phyloP scores from a whole-genome alignment of 2,113 vertebrate species.

The Xiphophorus couchianus region DNA sequence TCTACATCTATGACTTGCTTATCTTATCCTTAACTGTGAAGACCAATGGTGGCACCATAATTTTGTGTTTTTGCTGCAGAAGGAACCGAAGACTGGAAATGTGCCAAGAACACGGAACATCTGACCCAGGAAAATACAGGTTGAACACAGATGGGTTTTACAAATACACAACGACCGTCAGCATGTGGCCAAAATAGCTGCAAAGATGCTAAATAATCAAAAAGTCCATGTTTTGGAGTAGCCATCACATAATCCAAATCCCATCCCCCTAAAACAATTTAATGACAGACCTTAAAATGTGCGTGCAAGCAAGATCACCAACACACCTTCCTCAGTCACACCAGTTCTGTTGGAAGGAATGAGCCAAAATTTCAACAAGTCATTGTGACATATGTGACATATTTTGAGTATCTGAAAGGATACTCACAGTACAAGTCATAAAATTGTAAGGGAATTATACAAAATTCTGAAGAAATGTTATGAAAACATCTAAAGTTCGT shows the following conservation, averaged over 20 bases:
- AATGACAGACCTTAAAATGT: neutral
- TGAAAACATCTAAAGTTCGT: neutral
- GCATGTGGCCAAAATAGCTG: neutral
- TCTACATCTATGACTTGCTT: too few species aligned
- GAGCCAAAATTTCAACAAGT: too few species aligned
- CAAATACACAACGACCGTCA: too few species aligned
- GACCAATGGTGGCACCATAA: neutral
- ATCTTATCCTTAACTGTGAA: neutral
- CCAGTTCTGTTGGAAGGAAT: neutral
- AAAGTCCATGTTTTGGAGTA: neutral
- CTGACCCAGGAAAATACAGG: neutral
- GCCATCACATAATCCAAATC: neutral
- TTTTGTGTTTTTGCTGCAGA: too few species aligned
- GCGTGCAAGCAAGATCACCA: neutral
- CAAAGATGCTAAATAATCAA: neutral
- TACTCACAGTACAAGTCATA: neutral
- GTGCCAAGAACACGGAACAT: too few species aligned
- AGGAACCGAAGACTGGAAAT: too few species aligned
- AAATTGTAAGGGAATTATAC: neutral
- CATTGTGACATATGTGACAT: neutral
- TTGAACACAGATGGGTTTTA: too few species aligned
- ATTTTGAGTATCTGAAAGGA: neutral
- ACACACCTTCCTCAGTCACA: neutral
- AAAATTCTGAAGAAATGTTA: neutral
- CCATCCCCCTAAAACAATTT: neutral